Evolutionary conservation across 2,113 vertebrate genomes (phyloP).

Genomic region (Speoplatyrhinus poulsoni): DNA sequence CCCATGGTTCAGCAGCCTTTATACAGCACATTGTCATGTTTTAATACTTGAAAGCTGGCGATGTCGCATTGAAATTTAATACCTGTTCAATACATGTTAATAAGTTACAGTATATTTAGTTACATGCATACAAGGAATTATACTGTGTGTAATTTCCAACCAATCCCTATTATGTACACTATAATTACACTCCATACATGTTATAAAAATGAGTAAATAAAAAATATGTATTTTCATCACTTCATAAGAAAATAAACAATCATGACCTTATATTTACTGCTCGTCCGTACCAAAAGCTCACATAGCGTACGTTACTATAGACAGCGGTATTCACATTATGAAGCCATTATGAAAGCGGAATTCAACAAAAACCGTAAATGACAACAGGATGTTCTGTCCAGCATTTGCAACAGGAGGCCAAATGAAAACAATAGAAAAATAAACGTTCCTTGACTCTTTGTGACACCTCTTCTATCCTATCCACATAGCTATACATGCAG

Average conservation of each 20-base stretch:
- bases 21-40: slow-evolving; percentile 40
- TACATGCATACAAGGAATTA: slow-evolving; percentile 71
- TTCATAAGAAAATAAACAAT: slow-evolving; percentile 78
- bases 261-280: slow-evolving; percentile 70
- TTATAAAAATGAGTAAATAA: slow-evolving; percentile 76
- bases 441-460: slow-evolving; percentile 50
- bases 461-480: slow-evolving; percentile 27
- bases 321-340: slow-evolving; percentile 65
- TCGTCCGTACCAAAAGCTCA: slow-evolving; percentile 61
- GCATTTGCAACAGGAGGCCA: slow-evolving; percentile 54
- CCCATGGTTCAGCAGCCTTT: slow-evolving; percentile 52
- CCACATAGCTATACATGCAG: slow-evolving; percentile 41
- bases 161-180: slow-evolving; percentile 67
- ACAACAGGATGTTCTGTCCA: slow-evolving; percentile 66
- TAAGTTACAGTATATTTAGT: slow-evolving; percentile 16
- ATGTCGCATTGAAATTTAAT: slow-evolving; percentile 54
- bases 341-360: slow-evolving; percentile 71
- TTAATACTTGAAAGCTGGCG: slow-evolving; percentile 56
- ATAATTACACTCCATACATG: slow-evolving; percentile 58
- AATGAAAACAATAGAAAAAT: slow-evolving; percentile 71
- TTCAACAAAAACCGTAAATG: slow-evolving; percentile 70
- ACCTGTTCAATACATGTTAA: slow-evolving; percentile 50
- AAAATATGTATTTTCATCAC: slow-evolving; percentile 77
- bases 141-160: slow-evolving; percentile 59
- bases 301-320: slow-evolving; percentile 53